These are phyloP conservation scores for Crossocerus cetratus DNA, from an alignment of 2,888 invertebrate species.

Conservation along the genomic window DNA sequence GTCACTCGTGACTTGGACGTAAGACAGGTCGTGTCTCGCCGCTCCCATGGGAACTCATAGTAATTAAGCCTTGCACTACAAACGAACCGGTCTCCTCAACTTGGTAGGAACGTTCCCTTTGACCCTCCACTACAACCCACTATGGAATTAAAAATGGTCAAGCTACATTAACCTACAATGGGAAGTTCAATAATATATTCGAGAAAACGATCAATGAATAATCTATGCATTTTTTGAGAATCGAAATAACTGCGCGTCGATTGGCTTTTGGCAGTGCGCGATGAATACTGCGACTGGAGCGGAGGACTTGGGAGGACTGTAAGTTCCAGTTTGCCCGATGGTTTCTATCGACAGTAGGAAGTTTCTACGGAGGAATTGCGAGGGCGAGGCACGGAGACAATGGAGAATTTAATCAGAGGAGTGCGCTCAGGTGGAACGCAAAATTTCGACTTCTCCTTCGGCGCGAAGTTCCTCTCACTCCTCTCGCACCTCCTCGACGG, in stretches of 20 bases:
- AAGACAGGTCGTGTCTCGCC: constrained; percentile 19
- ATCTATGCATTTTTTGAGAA: no score
- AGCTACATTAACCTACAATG: no score
- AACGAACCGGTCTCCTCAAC: constrained; percentile 22
- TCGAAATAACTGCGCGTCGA: no score
- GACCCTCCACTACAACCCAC: no score
- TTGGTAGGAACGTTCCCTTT: constrained; percentile 1
- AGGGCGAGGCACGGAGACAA: constrained; percentile 24
- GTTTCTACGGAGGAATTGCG: background rate
- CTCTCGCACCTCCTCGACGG: no score
- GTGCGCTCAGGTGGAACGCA: constrained; percentile 20
- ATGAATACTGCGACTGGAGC: no score
- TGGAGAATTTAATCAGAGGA: constrained; percentile 51
- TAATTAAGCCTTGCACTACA: constrained; percentile 50
- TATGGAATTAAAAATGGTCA: no score
- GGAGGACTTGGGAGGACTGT: no score
- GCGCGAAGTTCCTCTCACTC: constrained; percentile 9
- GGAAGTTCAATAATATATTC: no score
- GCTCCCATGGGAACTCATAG: constrained; percentile 23
- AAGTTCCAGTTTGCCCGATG: no score
- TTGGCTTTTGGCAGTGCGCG: no score
- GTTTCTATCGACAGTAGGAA: background rate
- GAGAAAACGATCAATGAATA: no score
- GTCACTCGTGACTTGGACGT: constrained; percentile 20
- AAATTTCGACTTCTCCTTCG: constrained; percentile 22